Base-by-base conservation (phyloP, 23 tunicate species). In the Ciona savignyi region DNA sequence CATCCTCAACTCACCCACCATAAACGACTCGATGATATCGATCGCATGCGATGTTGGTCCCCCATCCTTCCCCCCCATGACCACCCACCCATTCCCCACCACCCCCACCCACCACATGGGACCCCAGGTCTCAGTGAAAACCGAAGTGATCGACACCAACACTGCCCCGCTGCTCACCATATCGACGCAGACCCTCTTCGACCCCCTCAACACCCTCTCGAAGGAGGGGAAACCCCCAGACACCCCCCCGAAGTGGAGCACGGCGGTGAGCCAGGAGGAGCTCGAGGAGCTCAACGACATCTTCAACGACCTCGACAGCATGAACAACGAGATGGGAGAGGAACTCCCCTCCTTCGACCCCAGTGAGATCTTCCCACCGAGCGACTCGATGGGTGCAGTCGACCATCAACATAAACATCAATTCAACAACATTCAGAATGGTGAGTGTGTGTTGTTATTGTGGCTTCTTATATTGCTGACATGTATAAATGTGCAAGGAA, bases 181-280 rank as follows among this genome's bases (percentile, higher is more conserved):
- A 25, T 64, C 68, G 6, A 4, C 68, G 9, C 29, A 25, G 29
- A 64, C 29, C 29, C 68, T 64, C 4, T 26, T 24, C 6, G 68
- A 26, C 27, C 68, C 68, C 68, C 68, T 64, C 6, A 20, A 9
- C 68, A 24, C 68, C 21, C 68, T 64, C 4, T 42, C 56, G 15
- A 42, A 6, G 15, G 56, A 42, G 56, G 56, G 56, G 9, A 42
- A 42, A 42, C 15, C 9, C 56, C 56, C 56, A 6, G 56, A 42
- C 56, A 9, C 56, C 9, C 11, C 56, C 15, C 56, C 56, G 15
- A 42, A 42, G 56, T 42, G 56, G 56, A 42, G 56, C 56, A 6
- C 83, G 25, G 28, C 75, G 1, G 75, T 78, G 29, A 78, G 83
- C 30, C 24, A 20, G 27, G 83, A 78, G 42, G 83, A 78, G 23